Evolutionary conservation across 64 coral and sea anemone species (phyloP).

Genomic region (Cladopsammia gracilis): DNA sequence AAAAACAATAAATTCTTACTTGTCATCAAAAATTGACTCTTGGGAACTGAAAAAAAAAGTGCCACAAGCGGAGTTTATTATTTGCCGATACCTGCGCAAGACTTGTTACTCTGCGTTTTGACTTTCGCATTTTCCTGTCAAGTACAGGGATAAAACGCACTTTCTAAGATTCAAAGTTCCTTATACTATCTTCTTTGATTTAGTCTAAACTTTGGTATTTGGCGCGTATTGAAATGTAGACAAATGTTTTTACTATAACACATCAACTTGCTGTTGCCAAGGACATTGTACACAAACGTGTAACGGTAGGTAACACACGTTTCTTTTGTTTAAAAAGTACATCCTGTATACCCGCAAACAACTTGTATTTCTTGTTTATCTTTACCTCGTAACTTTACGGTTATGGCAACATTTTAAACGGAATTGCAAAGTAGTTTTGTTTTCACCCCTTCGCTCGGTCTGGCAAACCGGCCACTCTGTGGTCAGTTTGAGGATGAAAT

Average conservation of each 20-base stretch:
- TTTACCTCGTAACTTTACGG: no score
- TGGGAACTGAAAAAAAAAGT: slow-evolving; percentile 12
- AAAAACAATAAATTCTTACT: background rate
- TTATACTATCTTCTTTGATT: no score
- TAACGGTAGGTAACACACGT: background rate
- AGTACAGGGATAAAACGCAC: background rate
- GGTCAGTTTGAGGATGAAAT: no score
- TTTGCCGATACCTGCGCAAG: background rate
- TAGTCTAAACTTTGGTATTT: no score
- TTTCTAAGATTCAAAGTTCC: no score
- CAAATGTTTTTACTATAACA: no score
- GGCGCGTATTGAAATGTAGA: background rate
- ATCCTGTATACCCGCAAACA: background rate
- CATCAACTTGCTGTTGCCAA: background rate
- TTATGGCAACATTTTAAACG: no score
- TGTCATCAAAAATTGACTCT: background rate
- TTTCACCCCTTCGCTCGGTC: no score
- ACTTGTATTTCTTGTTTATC: background rate
- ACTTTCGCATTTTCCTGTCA: background rate
- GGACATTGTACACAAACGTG: slow-evolving; percentile 5
- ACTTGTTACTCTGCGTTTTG: background rate
- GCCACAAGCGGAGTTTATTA: background rate
- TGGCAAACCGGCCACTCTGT: no score
- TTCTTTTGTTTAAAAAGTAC: background rate
- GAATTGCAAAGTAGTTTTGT: no score